A percentile compares a stretch with the other conserved stretches of the same genome.
These are phyloP conservation scores for Pygocentrus nattereri DNA, from an alignment of 2,797 vertebrate genomes.

Conservation along the genomic window DNA sequence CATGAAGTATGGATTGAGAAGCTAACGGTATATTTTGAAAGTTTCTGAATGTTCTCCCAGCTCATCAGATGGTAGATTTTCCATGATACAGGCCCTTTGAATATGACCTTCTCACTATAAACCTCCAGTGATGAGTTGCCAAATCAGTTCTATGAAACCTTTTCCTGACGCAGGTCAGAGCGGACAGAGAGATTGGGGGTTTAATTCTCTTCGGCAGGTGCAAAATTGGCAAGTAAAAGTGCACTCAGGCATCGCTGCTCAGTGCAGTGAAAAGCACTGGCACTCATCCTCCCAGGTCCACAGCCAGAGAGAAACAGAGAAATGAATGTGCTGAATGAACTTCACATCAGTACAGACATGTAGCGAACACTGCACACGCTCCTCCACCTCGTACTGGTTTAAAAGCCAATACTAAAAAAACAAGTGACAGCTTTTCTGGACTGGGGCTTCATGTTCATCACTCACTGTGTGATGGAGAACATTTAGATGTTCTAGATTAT, in stretches of 20 bases:
- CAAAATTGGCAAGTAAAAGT: background rate
- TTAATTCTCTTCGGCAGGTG: background rate
- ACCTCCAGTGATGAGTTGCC: background rate
- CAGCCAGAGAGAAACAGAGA: background rate
- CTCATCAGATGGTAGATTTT: too few species aligned
- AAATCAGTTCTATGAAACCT: background rate
- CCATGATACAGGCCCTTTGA: too few species aligned
- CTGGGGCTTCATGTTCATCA: too few species aligned
- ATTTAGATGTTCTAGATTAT: too few species aligned
- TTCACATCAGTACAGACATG: background rate
- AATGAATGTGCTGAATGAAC: background rate
- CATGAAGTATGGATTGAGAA: too few species aligned
- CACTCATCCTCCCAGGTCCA: background rate
- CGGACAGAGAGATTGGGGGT: background rate
- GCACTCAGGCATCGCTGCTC: slow-evolving; percentile 2
- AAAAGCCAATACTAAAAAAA: too few species aligned
- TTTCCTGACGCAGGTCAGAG: background rate
- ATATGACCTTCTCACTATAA: too few species aligned
- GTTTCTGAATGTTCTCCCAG: too few species aligned
- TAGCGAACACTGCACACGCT: too few species aligned
- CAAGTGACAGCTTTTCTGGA: background rate
- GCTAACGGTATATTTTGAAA: too few species aligned
- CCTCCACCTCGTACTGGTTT: background rate
- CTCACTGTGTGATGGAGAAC: too few species aligned
- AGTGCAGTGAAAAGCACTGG: background rate